Evolutionary conservation across 2,888 invertebrate genomes (phyloP).

Genomic region (Neoitamus cyanurus): DNA sequence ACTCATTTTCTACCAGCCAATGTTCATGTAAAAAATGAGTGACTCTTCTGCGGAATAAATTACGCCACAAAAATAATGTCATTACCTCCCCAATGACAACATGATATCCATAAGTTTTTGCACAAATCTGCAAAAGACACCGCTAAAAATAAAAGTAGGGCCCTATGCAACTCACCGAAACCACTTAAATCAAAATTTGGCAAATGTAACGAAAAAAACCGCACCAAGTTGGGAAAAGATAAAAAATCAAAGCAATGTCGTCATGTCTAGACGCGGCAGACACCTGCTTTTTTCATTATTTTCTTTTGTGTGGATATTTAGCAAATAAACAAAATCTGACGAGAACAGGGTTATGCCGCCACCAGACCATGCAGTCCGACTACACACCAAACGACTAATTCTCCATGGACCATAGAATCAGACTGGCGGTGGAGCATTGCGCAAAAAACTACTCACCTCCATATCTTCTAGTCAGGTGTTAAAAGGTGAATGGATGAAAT

Average conservation of each 20-base stretch:
- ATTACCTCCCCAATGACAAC: background rate
- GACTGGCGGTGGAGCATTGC: background rate
- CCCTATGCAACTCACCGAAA: background rate
- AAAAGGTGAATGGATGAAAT: background rate
- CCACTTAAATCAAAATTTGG: background rate
- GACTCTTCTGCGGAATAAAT: background rate
- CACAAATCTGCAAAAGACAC: background rate
- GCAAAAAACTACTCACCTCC: background rate
- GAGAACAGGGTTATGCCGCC: background rate
- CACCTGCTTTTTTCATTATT: background rate
- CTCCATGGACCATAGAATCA: background rate
- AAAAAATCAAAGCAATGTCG: background rate
- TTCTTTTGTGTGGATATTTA: background rate
- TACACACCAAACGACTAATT: background rate
- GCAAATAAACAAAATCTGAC: background rate
- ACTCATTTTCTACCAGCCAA: background rate
- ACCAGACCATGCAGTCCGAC: background rate
- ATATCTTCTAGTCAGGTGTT: slow-evolving; percentile 1
- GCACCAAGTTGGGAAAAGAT: background rate
- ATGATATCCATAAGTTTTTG: background rate
- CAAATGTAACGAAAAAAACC: background rate
- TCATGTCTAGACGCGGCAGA: background rate
- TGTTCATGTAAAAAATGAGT: background rate
- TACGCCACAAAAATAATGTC: background rate
- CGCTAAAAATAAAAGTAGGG: background rate